Conservation (phyloP, 2,797 vertebrate genomes). For the Gymnothorax javanicus region DNA sequence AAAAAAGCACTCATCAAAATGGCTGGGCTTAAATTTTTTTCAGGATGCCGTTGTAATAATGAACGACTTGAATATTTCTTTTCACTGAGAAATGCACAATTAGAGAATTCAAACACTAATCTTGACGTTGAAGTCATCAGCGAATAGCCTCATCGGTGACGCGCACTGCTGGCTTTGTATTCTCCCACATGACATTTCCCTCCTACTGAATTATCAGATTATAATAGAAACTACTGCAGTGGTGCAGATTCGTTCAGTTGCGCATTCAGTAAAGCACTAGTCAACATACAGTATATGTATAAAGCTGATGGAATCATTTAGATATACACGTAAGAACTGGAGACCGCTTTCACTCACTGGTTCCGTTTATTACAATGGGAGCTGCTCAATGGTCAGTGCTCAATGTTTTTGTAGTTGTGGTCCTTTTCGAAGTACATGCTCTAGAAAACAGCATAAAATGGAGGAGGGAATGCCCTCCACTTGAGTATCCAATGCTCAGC, state of each 20-base stretch:
- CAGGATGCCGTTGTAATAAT: not conserved
- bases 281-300: not conserved
- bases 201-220: not conserved
- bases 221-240: not conserved
- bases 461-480: no score
- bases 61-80: not conserved
- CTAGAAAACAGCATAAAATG: no score
- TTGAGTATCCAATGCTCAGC: no score
- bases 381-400: no score
- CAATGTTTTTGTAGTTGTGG: no score
- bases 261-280: not conserved
- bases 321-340: no score
- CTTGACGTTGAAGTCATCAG: not conserved
- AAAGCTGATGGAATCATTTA: not conserved
- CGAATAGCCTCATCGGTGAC: constrained; percentile 18
- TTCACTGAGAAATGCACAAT: not conserved
- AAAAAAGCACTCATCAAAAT: not conserved
- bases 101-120: constrained; percentile 20
- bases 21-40: not conserved
- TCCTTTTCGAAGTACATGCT: no score
- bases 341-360: no score
- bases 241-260: not conserved
- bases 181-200: constrained; percentile 45
- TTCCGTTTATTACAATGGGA: no score
- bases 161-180: constrained; percentile 43